Evolutionary conservation across 2,797 vertebrate genomes (phyloP), one percentile per base, ranked within the genome.

Genomic region (Nannoperca australis): DNA sequence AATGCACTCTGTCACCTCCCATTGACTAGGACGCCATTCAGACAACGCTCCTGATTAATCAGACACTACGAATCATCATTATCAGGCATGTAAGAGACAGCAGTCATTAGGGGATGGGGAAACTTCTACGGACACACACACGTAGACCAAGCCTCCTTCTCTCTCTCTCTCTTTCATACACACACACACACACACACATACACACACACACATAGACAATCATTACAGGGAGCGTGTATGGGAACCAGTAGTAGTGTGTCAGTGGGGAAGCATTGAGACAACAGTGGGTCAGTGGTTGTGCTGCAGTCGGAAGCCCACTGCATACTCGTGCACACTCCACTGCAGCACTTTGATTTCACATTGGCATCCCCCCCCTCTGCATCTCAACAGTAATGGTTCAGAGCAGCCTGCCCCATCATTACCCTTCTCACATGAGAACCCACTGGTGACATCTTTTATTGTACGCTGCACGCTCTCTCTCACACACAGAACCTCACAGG

Each of bases 271-370:
- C 67, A 11, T 72, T 63, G 85, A 90, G 86, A 87, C 86, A 90
- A 86, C 89, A 90, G 87, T 91, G 91, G 93, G 91, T 94, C 92
- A 94, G 86, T 89, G 83, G 79, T 73, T 84, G 84, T 90, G 85
- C 92, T 93, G 92, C 94, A 93, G 91, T 94, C 85, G 85, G 78
- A 88, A 82, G 70, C 81, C 86, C 85, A 83, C 89, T 87, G 89
- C 91, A 92, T 78, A 85, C 87, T 86, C 85, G 84, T 90, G 88
- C 87, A 90, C 88, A 87, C 84, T 88, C 80, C 89, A 91, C 88
- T 90, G 92, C 91, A 92, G 88, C 91, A 91, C 83, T 91, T 89
- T 91, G 91, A 91, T 91, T 89, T 85, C 89, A 91, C 90, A 76
- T 75, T 88, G 90, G 86, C 89, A 85, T 72, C 76, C 83, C 89